Base-by-base conservation (phyloP, 2,113 vertebrate genomes). In the Marcusenius ussheri region DNA sequence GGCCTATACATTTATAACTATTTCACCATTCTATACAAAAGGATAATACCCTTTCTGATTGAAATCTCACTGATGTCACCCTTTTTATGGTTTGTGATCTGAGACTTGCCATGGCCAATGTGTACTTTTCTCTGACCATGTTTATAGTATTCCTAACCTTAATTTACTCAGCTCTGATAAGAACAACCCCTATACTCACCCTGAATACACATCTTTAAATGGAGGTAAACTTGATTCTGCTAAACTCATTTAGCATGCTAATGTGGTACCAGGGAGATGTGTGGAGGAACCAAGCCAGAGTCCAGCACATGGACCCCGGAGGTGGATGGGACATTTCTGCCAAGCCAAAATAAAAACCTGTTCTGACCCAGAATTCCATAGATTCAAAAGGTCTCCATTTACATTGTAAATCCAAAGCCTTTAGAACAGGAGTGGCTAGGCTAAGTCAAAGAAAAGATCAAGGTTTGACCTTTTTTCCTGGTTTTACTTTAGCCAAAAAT, bases 301-400 rank as follows among this genome's bases (percentile, higher is more conserved):
- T 80, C 35, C 31, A 13, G 15, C 31, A 42, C 74, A 35, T 0
- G 35, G 31, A 80, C 15, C 74, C 74, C 6, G 5, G 35, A 39
- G 74, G 15, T 19, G 13, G 35, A 85, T 4, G 83, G 80, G 21
- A 85, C 83, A 85, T 85, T 47, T 85, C 21, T 85, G 21, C 46
- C 2, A 8, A 85, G 46, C 46, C 42, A 85, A 85, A 83, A 83
- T 83, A 83, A 83, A n/a, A 39, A 85, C 3, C 19, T 85, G 83
- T 9, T n/a, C 83, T 85, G 45, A 45, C 39, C 39, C 83, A 47
- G 45, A 27, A 46, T 24, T 85, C 35, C 42, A 85, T 27, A 85
- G 83, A 85, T 85, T 45, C 24, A 85, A 47, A 85, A 85, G 42
- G 83, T 85, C 83, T 85, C 19, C 42, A 46, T 85, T 85, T 85